These are phyloP conservation scores for Folsomia candida DNA, from an alignment of 2,888 invertebrate genomes.

Conservation along the genomic window DNA sequence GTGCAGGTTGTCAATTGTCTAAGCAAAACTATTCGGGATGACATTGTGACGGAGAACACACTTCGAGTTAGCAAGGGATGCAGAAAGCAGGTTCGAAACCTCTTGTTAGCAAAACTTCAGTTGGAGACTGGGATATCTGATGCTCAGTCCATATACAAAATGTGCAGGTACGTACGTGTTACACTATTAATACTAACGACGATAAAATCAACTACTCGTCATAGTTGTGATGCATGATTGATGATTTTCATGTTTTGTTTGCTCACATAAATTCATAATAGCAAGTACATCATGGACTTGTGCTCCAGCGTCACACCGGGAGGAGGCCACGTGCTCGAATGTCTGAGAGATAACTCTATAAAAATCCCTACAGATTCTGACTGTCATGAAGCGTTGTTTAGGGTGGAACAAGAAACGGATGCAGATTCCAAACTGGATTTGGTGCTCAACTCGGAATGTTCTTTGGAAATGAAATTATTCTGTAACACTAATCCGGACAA, in stretches of 20 bases:
- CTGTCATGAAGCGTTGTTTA: slow-evolving; percentile 80
- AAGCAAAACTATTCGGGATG: slow-evolving; percentile 86
- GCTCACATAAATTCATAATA: slow-evolving; percentile 49
- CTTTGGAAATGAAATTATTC: slow-evolving; percentile 78
- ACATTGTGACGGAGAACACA: slow-evolving; percentile 72
- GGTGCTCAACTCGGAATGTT: slow-evolving; percentile 77
- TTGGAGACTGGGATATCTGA: slow-evolving; percentile 84
- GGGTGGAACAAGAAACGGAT: slow-evolving; percentile 80
- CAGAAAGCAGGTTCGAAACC: slow-evolving; percentile 83
- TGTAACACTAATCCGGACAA: slow-evolving; percentile 59
- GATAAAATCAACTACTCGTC: neutral
- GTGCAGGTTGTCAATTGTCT: slow-evolving; percentile 80
- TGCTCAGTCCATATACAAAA: slow-evolving; percentile 58
- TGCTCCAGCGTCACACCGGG: slow-evolving; percentile 75
- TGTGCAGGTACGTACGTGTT: slow-evolving; percentile 38
- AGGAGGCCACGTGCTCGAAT: slow-evolving; percentile 80
- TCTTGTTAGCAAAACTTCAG: slow-evolving; percentile 75
- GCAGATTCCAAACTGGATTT: slow-evolving; percentile 74
- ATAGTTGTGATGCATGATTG: neutral
- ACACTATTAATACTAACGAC: neutral
- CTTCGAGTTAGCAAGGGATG: slow-evolving; percentile 84
- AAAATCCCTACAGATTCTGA: slow-evolving; percentile 52
- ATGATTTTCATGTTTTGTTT: slow-evolving; percentile 2
- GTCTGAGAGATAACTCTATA: slow-evolving; percentile 59
- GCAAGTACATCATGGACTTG: slow-evolving; percentile 72